Base-by-base conservation (phyloP, 1,140 invertebrate species). In the Saccostrea glomerata region DNA sequence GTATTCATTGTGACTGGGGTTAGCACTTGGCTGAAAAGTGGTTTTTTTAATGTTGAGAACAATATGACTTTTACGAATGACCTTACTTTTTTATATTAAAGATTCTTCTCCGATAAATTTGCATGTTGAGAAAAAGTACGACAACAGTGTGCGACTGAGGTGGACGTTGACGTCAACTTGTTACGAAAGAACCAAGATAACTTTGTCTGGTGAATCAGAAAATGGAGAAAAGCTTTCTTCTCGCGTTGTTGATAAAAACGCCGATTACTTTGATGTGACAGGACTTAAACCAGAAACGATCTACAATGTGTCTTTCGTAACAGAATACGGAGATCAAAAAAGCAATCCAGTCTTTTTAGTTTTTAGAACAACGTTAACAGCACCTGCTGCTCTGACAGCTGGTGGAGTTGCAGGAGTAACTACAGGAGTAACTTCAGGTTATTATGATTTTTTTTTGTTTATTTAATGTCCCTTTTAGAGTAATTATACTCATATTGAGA, bases 271-370 rank as follows among this genome's bases (percentile, higher is more conserved):
- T 63, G 60, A 63, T n/a, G 6, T 63, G 9, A 63, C 15, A 15
- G 84, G 82, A 12, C 40, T 89, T 7, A 36, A 86, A 0, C 9
- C 88, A 0, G 82, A 85, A 60, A 86, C 85, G 0, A 86, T 54
- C 11, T 89, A 89, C 25, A 86, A 84, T 0, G n/a, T 86, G 12
- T 63, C 82, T 36, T 86, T 89, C 55, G 82, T 89, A 0, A 86
- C 77, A 20, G 40, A 20, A 58, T 89, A 89, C 23, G 85, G 55
- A 55, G 73, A 83, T 0, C 36, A 89, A 5, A 15, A 15, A 12
- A 86, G 85, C 55, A 73, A 89, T n/a, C 88, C 88, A 17, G 77
- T 89, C 0, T 83, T 63, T 36, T 66, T 86, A 17, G n/a, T n/a
- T 63, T 63, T 63, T 13, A 15, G n/a, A 20, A 63, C 60, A 63